Base-by-base conservation (phyloP, 2,797 vertebrate genomes). In the Urophycis tenuis region DNA sequence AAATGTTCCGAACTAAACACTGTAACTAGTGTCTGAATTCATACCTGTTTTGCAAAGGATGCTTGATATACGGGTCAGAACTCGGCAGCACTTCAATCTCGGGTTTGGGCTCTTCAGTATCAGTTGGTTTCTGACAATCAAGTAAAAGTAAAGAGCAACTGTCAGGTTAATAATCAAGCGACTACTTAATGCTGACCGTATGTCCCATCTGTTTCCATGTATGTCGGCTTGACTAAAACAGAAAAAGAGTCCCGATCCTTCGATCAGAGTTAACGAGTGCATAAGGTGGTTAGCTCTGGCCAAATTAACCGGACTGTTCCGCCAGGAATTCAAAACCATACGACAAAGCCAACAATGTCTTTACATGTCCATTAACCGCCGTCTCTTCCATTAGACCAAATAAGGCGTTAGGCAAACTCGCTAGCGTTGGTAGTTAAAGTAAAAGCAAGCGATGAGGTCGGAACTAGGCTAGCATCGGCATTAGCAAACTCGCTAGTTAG, bases 11-110 rank as follows among this genome's bases (percentile, higher is more conserved):
- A 15, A 35, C 17, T 73, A 75, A 73, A 80, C 12, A 30, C 25
- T 19, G 12, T 74, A n/a, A n/a, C n/a, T n/a, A 81, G 75, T 34
- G 67, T 36, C 73, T 79, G 60, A 22, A 74, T 78, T 79, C 85
- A 82, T 90, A 95, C 94, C 87, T 93, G 92, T 95, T 93, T 89
- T 95, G 94, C 89, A 95, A 89, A 75, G 93, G 94, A 82, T 94
- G 94, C 85, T 95, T 95, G 84, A 94, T 85, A 82, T 94, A 94
- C 85, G 91, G 88, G 84, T 94, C 94, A 72, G 92, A 87, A 87
- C 87, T 92, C 0, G 86, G 88, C 85, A 89, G 85, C 72, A 87
- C 89, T 81, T 88, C 82, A 73, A 80, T 83, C 1, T 93, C 90
- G 77, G 86, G 81, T 72, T 75, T 85, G 72, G 78, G 83, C 76